Percentiles rank a stretch among this genome's conserved stretches.
These are phyloP conservation scores for Hyposoter dolosus DNA, from an alignment of 2,888 invertebrate species.

Conservation along the genomic window DNA sequence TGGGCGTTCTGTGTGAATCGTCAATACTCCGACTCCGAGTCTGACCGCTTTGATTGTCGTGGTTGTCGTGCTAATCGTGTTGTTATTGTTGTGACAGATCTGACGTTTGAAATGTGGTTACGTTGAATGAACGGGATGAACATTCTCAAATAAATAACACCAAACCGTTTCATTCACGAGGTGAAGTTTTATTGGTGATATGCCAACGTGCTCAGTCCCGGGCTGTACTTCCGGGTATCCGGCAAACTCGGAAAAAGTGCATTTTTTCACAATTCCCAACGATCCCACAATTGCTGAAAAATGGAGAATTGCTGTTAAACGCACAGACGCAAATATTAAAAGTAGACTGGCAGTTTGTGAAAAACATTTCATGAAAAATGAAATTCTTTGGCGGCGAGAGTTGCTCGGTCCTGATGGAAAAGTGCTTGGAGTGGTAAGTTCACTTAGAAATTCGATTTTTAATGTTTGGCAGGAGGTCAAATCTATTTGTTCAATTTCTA, in stretches of 20 bases:
- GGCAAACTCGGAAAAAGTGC: slow-evolving; percentile 47
- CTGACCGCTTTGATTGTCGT: no score
- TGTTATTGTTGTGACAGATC: no score
- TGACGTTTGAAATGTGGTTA: no score
- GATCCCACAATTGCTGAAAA: background rate
- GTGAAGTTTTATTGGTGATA: background rate
- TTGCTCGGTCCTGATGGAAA: slow-evolving; percentile 9
- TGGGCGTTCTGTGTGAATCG: no score
- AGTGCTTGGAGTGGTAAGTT: slow-evolving; percentile 49
- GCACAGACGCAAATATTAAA: background rate
- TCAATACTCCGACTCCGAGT: no score
- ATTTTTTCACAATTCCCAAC: slow-evolving; percentile 54
- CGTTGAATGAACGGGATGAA: no score
- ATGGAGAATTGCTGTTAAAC: slow-evolving; percentile 45
- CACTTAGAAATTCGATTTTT: background rate
- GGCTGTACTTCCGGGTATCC: slow-evolving; percentile 59
- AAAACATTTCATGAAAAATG: slow-evolving; percentile 52
- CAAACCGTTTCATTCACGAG: no score
- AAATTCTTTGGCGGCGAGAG: slow-evolving; percentile 44
- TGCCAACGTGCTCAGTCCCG: slow-evolving; percentile 37
- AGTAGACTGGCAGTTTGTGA: slow-evolving; percentile 35
- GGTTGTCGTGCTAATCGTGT: no score
- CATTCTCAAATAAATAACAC: no score
- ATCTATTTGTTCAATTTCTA: background rate
- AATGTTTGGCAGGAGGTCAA: background rate